Evolutionary conservation across 64 coral and sea anemone species (phyloP).

Genomic region (Montipora efflorescens): DNA sequence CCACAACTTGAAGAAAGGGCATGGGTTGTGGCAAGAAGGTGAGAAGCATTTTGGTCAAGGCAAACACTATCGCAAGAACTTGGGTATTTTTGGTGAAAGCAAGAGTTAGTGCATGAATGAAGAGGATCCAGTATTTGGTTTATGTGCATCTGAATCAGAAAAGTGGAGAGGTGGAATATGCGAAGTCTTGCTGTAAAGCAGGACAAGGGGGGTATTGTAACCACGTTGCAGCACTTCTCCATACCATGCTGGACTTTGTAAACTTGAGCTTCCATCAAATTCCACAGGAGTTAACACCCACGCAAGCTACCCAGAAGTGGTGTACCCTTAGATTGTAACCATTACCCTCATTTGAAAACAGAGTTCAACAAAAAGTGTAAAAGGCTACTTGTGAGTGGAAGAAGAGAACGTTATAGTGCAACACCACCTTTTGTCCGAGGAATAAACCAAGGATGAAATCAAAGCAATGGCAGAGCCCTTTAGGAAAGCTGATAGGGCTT

Average conservation of each 20-base stretch:
- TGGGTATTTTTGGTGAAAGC: too few relatives aligned
- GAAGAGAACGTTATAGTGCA: slow-evolving; percentile 42
- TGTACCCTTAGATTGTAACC: neutral
- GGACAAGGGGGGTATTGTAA: too few relatives aligned
- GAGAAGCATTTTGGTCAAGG: too few relatives aligned
- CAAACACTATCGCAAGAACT: too few relatives aligned
- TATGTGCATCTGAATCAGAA: neutral
- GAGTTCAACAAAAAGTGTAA: slow-evolving; percentile 38
- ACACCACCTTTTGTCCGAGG: slow-evolving; percentile 57
- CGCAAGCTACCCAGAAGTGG: neutral
- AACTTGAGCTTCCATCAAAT: neutral
- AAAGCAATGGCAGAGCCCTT: slow-evolving; percentile 9
- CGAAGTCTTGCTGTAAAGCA: too few relatives aligned
- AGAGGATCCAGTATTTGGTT: too few relatives aligned
- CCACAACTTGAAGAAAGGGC: too few relatives aligned
- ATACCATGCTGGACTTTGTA: slow-evolving; percentile 11
- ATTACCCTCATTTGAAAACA: slow-evolving; percentile 57
- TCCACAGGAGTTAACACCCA: neutral
- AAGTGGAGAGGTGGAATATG: too few relatives aligned
- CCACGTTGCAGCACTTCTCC: neutral
- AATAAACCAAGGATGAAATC: slow-evolving; percentile 34
- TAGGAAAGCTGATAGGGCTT: slow-evolving; percentile 16
- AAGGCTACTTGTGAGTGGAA: slow-evolving; percentile 3
- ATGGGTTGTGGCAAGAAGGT: too few relatives aligned
- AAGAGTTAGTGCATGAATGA: too few relatives aligned